Evolutionary conservation across 2,888 invertebrate genomes (phyloP), one percentile per base, ranked within the genome.

Genomic region (Odontothrips loti): DNA sequence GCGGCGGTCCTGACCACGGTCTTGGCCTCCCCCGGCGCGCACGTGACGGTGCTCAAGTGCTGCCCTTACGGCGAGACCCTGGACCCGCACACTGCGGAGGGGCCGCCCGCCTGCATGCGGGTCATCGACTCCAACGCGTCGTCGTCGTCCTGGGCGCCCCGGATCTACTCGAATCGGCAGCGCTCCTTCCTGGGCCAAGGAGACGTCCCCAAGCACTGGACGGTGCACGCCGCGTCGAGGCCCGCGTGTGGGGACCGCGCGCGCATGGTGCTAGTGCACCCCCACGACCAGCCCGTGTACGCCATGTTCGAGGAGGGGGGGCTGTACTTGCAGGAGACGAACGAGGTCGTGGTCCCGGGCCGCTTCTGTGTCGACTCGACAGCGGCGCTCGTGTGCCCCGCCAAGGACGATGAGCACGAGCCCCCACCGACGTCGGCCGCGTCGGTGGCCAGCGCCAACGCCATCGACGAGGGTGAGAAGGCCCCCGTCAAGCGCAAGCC

Each of bases 351-450:
- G 0, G 86, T 93, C 10, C 90, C 92, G 0, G 86, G 86, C 0
- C 89, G 90, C 75, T 95, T 91, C 87, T 95, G 95, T 86, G 90
- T 91, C 58, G 94, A 94, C 86, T 88, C 89, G 78, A 88, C 89
- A 27, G 90, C 90, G 6, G 91, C 92, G 12, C 87, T 94, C 9
- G 91, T 92, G 6, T 94, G 94, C 86, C 85, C 87, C 43, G 81
- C 34, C 48, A 48, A 23, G n/a, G 85, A 87, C 79, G 85, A 86
- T 81, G 85, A 85, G 6, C 84, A 85, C 11, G 85, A 85, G 63
- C 82, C 81, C 15, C 81, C 84, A 34, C 82, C 83, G 43, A 84
- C 85, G 51, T 84, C 86, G 15, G 81, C 82, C 83, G 83, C 84
- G 81, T 83, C 86, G 63, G 85, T 84, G 34, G 86, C 86, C 3